Evolutionary conservation across 2,888 invertebrate species (phyloP), one percentile per base, ranked within the genome.

Genomic region (Pogonocherus hispidulus): DNA sequence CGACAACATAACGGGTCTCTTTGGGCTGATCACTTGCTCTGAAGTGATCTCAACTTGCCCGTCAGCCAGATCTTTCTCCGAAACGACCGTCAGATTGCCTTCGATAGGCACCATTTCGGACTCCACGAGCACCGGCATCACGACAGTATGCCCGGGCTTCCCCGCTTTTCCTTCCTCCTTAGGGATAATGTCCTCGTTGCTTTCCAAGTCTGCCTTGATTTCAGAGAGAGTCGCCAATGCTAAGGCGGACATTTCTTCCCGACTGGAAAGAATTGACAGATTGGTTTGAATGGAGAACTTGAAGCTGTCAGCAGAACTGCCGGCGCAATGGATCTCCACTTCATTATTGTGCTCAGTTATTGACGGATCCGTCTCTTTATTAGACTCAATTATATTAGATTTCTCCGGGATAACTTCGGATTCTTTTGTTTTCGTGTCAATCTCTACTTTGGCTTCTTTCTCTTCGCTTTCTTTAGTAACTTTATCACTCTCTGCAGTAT

Each of bases 51-150:
- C 87, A 0, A 87, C 87, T 79, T 90, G 89, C 19, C 80, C 80
- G 59, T 85, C 83, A 2, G 80, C 83, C 56, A 86, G 75, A 76
- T 83, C 84, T 71, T 81, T 82, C 69, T 85, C 84, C 9, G 86
- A 85, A 46, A 84, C 82, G 2, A 89, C 88, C 78, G 89, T 89
- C 85, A 90, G 86, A 86, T 89, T 90, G 84, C 88, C 88, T 82
- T 89, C 88, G 0, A 87, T 85, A 79, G 86, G 86, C 47, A 89
- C 83, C 23, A 80, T 54, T 64, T 82, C 81, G 9, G 80, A 67
- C 57, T 76, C 76, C 14, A 22, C 19, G 8, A 56, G 23, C 23
- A 44, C 16, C 19, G 57, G 47, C 2, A 27, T 14, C 22, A 27
- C 32, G 14, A 19, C 8, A 1, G 14, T 6, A 9, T 2, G 4